These are phyloP conservation scores for Cloeon dipterum DNA, from an alignment of 2,888 invertebrate species.

Conservation along the genomic window DNA sequence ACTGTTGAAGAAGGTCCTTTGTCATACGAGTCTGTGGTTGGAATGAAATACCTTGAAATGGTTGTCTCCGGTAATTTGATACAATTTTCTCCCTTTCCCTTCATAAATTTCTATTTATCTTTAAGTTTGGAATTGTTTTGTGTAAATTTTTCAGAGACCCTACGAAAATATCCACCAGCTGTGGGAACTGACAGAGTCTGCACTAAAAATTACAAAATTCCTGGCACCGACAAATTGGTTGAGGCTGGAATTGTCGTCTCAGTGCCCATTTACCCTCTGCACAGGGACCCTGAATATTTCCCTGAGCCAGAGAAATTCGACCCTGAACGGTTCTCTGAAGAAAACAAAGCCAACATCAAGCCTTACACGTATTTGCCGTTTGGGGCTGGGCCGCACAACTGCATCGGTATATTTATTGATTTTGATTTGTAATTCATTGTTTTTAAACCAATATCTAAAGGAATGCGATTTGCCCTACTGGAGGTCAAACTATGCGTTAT, in stretches of 20 bases:
- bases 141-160: slow-evolving; percentile 3
- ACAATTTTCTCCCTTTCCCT: background rate
- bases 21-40: too few relatives aligned
- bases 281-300: slow-evolving; percentile 29
- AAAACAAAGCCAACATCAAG: slow-evolving; percentile 8
- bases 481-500: slow-evolving; percentile 2
- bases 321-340: slow-evolving; percentile 27
- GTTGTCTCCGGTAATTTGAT: too few relatives aligned
- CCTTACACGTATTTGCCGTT: slow-evolving; percentile 6
- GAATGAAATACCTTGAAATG: too few relatives aligned
- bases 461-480: slow-evolving; percentile 2
- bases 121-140: background rate
- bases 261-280: slow-evolving; percentile 29
- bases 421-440: too few relatives aligned
- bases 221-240: slow-evolving; percentile 20
- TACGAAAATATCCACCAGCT: slow-evolving; percentile 6
- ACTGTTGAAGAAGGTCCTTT: too few relatives aligned
- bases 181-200: slow-evolving; percentile 5
- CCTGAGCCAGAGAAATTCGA: slow-evolving; percentile 29
- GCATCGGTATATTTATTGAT: slow-evolving; percentile 5
- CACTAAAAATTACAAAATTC: slow-evolving; percentile 7
- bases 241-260: slow-evolving; percentile 26
- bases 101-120: background rate
- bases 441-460: too few relatives aligned
- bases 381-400: slow-evolving; percentile 4